A percentile compares a stretch with the other conserved stretches of the same genome.
These are phyloP conservation scores for Tachyglossus aculeatus DNA, from an alignment of 2,797 vertebrate species.

Conservation along the genomic window DNA sequence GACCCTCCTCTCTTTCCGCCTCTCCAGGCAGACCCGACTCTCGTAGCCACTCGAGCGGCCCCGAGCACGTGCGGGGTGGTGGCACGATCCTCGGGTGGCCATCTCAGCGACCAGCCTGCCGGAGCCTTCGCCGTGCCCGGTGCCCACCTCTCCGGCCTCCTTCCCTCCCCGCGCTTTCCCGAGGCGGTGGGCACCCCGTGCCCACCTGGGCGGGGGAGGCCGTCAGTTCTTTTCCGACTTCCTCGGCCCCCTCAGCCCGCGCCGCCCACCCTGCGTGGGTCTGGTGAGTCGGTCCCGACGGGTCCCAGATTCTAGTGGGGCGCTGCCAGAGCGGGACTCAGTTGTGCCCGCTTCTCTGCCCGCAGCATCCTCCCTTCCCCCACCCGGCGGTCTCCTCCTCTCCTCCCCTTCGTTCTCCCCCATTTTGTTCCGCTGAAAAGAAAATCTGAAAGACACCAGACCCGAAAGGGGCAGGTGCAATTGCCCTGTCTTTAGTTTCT, in stretches of 20 bases:
- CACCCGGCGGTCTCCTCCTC: accelerated
- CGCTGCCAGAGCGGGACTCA: conserved; percentile 3
- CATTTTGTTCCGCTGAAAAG: conserved; percentile 69
- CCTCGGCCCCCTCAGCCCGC: conserved; percentile 47
- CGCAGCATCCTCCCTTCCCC: neutral
- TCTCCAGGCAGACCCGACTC: too few relatives aligned
- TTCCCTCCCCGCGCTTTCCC: too few relatives aligned
- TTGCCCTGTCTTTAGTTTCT: conserved; percentile 69
- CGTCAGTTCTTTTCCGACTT: conserved; percentile 20
- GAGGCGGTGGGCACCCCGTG: too few relatives aligned
- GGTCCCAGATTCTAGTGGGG: conserved; percentile 64
- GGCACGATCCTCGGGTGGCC: too few relatives aligned
- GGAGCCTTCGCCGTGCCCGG: too few relatives aligned
- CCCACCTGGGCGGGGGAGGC: neutral
- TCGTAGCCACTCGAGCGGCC: too few relatives aligned
- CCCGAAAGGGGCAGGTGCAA: conserved; percentile 64
- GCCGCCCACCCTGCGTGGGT: conserved; percentile 51
- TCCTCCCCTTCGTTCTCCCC: conserved; percentile 54
- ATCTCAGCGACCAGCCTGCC: too few relatives aligned
- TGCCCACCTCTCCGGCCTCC: too few relatives aligned
- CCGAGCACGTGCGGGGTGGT: too few relatives aligned
- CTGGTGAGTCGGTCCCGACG: conserved; percentile 60
- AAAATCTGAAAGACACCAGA: conserved; percentile 69
- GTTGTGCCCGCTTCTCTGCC: conserved; percentile 18
- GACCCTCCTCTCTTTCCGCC: too few relatives aligned